Conservation (phyloP, 2,113 vertebrate genomes). For the Zonotrichia leucophrys region DNA sequence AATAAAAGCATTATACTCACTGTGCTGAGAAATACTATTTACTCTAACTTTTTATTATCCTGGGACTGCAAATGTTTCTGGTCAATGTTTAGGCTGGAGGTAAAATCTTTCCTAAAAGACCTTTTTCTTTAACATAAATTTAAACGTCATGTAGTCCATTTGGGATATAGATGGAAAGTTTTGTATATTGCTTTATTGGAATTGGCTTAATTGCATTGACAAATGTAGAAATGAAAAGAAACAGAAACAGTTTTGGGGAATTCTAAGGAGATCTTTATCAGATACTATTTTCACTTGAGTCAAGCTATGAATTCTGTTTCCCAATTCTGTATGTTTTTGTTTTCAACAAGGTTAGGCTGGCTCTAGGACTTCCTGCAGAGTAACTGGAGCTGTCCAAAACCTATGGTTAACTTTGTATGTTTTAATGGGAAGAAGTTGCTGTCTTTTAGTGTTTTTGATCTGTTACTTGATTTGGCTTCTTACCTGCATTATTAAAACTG, state of each 20-base stretch:
- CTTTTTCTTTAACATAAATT: background rate
- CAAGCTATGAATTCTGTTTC: background rate
- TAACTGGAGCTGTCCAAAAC: background rate
- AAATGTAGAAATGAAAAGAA: background rate
- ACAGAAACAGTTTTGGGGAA: background rate
- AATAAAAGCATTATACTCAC: constrained; percentile 7
- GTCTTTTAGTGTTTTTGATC: background rate
- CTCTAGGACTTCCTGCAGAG: background rate
- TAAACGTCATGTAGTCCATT: background rate
- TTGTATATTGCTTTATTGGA: background rate
- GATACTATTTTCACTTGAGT: background rate
- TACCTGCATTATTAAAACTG: background rate
- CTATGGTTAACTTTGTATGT: background rate
- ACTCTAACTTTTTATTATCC: background rate
- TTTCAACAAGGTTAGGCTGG: background rate
- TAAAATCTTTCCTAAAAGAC: background rate
- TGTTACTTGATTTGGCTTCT: background rate
- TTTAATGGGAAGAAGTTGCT: background rate
- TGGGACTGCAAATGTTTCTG: background rate
- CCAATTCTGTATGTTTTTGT: background rate
- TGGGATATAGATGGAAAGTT: background rate
- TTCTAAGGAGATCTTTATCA: background rate
- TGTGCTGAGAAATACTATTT: background rate
- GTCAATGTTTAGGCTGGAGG: background rate
- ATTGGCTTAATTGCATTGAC: background rate